Conservation (phyloP, 2,888 invertebrate genomes). For the Zygogramma bicolorata region DNA sequence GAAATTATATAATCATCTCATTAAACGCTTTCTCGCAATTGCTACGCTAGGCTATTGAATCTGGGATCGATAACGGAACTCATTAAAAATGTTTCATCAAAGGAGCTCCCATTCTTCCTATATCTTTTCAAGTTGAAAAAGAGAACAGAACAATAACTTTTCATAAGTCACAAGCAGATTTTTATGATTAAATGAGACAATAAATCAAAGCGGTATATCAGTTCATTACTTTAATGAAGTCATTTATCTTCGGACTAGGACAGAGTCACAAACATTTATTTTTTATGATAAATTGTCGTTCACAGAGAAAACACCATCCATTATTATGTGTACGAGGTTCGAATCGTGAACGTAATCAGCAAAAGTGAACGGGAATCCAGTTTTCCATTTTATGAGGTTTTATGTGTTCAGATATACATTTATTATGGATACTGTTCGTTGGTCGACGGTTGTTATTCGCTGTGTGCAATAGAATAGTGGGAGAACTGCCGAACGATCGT, state of each 20-base stretch:
- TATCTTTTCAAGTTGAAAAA: not conserved
- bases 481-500: too few species aligned
- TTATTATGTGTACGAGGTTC: slow-evolving; percentile 15
- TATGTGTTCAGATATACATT: not conserved
- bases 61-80: not conserved
- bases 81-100: not conserved
- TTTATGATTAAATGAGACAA: slow-evolving; percentile 34
- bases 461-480: too few species aligned
- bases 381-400: not conserved
- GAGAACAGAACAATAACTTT: not conserved
- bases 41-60: not conserved
- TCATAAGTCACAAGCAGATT: slow-evolving; percentile 48
- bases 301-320: slow-evolving; percentile 23
- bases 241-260: slow-evolving; percentile 29
- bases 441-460: too few species aligned
- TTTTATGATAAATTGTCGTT: slow-evolving; percentile 33
- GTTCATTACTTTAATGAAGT: slow-evolving; percentile 38
- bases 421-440: too few species aligned
- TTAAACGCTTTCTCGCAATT: not conserved
- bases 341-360: not conserved
- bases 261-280: slow-evolving; percentile 30
- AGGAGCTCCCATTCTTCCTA: not conserved
- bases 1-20: too few species aligned
- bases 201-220: slow-evolving; percentile 29
- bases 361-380: not conserved